Percentiles rank a stretch among this genome's conserved stretches.
Conservation (phyloP, 1,140 invertebrate species). For the Cotesia typhae region DNA sequence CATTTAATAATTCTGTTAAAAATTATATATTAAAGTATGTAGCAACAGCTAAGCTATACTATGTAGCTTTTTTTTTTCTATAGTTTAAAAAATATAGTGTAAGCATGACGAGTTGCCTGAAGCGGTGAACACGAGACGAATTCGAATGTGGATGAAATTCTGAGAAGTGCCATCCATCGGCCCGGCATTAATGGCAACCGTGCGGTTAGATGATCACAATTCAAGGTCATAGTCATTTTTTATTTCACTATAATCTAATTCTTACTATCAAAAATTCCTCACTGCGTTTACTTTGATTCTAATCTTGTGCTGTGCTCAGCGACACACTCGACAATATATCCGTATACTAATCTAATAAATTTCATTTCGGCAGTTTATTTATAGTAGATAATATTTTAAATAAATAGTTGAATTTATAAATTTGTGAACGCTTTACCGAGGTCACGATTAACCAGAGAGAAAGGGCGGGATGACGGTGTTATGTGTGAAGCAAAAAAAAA, state of each 20-base stretch:
- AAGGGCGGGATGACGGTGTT: neutral
- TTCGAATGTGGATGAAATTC: conserved; percentile 39
- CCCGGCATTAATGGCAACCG: conserved; percentile 32
- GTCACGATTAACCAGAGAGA: conserved; percentile 5
- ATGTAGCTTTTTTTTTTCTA: neutral
- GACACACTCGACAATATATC: too few species aligned
- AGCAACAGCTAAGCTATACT: neutral
- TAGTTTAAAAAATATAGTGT: conserved; percentile 9
- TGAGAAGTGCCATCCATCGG: conserved; percentile 32
- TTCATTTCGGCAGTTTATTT: too few species aligned
- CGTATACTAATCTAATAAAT: too few species aligned
- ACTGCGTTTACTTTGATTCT: neutral
- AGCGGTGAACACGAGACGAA: conserved; percentile 34
- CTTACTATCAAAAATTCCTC: neutral
- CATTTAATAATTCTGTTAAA: neutral
- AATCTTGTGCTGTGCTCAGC: too few species aligned
- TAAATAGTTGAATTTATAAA: neutral
- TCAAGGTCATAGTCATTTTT: conserved; percentile 26
- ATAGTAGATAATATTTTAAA: neutral
- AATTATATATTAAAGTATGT: neutral
- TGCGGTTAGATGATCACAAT: conserved; percentile 28
- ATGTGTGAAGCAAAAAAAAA: neutral
- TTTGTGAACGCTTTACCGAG: neutral
- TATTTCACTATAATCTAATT: conserved; percentile 18
- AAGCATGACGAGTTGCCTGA: conserved; percentile 12